Evolutionary conservation across 2,888 invertebrate genomes (phyloP).

Genomic region (Adineta ricciae): DNA sequence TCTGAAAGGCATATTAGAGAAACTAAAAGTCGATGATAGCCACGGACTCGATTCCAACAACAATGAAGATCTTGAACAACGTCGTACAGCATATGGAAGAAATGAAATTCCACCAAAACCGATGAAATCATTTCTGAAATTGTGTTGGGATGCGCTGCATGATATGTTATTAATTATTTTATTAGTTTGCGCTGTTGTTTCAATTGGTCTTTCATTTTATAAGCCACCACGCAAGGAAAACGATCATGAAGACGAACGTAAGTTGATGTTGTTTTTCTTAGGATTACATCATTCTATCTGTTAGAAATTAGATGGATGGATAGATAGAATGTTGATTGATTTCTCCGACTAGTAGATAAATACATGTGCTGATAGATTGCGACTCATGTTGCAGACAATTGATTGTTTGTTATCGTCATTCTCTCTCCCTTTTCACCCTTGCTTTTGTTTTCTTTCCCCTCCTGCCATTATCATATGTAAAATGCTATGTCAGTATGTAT

Average conservation of each 20-base stretch:
- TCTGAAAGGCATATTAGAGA: not conserved
- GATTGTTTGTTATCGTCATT: not conserved
- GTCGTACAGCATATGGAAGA: slow-evolving; percentile 58
- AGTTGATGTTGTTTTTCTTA: not conserved
- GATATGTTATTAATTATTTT: slow-evolving; percentile 93
- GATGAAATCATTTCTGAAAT: slow-evolving; percentile 87
- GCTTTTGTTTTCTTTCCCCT: not conserved
- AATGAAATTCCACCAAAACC: slow-evolving; percentile 94
- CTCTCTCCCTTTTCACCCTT: not conserved
- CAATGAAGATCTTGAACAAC: slow-evolving; percentile 22
- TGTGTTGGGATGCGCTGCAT: slow-evolving; percentile 95
- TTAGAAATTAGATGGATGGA: not conserved
- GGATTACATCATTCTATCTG: not conserved
- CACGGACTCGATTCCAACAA: slow-evolving; percentile 18
- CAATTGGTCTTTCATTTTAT: slow-evolving; percentile 29
- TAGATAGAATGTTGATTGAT: not conserved
- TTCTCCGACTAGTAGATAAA: not conserved
- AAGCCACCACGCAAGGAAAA: not conserved
- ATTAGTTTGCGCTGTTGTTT: slow-evolving; percentile 68
- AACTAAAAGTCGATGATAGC: slow-evolving; percentile 2
- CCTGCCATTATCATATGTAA: not conserved
- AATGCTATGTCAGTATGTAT: not conserved
- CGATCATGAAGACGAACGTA: not conserved
- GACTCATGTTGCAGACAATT: not conserved
- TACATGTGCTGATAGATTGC: not conserved